phyloP scores from a whole-genome alignment of 2,113 vertebrate species.

The Rhizomys pruinosus region DNA sequence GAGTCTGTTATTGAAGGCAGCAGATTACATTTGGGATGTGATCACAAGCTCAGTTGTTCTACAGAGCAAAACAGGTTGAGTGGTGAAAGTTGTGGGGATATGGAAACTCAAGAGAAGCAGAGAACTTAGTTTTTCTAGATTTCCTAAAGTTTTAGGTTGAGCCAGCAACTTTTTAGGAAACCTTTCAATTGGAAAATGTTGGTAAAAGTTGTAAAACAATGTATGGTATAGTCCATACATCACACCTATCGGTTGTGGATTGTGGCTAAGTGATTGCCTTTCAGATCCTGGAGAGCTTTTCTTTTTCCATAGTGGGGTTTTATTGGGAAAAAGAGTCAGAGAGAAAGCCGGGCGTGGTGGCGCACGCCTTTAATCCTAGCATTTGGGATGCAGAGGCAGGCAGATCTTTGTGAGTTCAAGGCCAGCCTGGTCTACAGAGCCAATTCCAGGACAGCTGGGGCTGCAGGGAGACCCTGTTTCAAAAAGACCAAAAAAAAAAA shows the following conservation, averaged over 20 bases:
- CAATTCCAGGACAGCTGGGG: too few species aligned
- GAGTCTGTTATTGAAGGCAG: not conserved
- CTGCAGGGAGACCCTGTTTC: too few species aligned
- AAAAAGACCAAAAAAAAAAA: too few species aligned
- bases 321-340: not conserved
- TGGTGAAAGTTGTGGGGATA: not conserved
- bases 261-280: not conserved
- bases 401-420: too few species aligned
- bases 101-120: not conserved
- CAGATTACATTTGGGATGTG: not conserved
- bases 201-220: not conserved
- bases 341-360: too few species aligned
- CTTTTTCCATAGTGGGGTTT: not conserved
- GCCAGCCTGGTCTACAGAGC: too few species aligned
- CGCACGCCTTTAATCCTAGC: too few species aligned
- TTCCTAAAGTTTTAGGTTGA: conserved; percentile 1
- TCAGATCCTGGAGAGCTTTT: not conserved
- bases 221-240: not conserved
- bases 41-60: not conserved
- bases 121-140: not conserved
- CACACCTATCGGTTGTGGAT: not conserved
- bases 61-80: not conserved
- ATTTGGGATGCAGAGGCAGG: too few species aligned
- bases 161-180: not conserved
- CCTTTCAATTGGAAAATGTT: not conserved